These are phyloP conservation scores for Machimus atricapillus DNA, from an alignment of 2,888 invertebrate genomes.

Conservation along the genomic window DNA sequence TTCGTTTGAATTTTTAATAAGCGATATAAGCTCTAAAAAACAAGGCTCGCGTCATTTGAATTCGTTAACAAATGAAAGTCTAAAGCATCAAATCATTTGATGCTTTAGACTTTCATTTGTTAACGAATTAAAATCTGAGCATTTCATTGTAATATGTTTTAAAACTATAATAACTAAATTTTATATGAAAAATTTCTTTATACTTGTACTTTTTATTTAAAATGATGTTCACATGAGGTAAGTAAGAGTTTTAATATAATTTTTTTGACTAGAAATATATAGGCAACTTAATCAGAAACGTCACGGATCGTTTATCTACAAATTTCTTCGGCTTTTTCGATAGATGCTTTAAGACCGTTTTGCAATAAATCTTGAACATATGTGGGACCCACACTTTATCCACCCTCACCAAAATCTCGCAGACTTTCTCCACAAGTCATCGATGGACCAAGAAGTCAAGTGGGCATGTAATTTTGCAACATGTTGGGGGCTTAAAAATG, in stretches of 20 bases:
- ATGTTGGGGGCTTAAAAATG: not conserved
- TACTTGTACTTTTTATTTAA: too few species aligned
- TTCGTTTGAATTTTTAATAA: too few species aligned
- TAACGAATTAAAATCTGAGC: too few species aligned
- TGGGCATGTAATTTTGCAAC: conserved; percentile 21
- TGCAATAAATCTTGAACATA: not conserved
- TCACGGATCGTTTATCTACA: not conserved
- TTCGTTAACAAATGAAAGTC: too few species aligned
- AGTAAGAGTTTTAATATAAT: not conserved
- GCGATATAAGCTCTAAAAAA: too few species aligned
- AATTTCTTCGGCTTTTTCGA: not conserved
- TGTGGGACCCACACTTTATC: not conserved
- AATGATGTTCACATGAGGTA: too few species aligned
- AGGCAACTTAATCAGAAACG: not conserved
- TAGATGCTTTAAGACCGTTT: not conserved
- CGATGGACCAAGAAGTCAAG: not conserved
- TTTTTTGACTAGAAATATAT: not conserved
- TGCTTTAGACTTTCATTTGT: too few species aligned
- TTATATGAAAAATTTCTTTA: too few species aligned
- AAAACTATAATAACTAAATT: too few species aligned
- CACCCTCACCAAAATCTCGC: not conserved
- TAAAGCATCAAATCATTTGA: too few species aligned
- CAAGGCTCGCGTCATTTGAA: too few species aligned
- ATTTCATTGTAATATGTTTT: too few species aligned
- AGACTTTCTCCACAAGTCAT: not conserved